phyloP scores from a whole-genome alignment of 2,888 invertebrate species.

The Polydesmus complanatus region DNA sequence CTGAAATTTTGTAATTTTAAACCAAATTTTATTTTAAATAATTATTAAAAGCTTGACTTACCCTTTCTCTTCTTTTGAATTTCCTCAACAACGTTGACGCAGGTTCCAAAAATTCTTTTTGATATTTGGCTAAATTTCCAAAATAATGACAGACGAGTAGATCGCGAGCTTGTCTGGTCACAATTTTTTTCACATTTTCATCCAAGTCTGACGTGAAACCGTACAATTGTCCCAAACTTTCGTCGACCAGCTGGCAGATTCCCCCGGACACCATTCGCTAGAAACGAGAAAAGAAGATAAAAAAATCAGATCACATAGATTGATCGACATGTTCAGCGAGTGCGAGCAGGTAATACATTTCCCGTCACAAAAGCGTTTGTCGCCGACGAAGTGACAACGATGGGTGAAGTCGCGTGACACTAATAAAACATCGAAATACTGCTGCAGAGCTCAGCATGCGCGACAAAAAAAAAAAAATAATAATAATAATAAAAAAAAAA shows the following conservation, averaged over 20 bases:
- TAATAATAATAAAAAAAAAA: too few relatives aligned
- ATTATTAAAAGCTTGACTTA: conserved; percentile 6
- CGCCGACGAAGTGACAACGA: too few relatives aligned
- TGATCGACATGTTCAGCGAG: too few relatives aligned
- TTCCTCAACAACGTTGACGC: conserved; percentile 10
- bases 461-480: too few relatives aligned
- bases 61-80: conserved; percentile 17
- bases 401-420: too few relatives aligned
- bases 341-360: too few relatives aligned
- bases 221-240: conserved; percentile 10
- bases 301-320: conserved; percentile 1
- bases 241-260: conserved; percentile 13
- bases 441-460: too few relatives aligned
- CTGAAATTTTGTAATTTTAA: too few relatives aligned
- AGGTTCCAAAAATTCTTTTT: conserved; percentile 47
- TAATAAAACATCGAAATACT: too few relatives aligned
- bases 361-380: too few relatives aligned
- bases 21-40: too few relatives aligned
- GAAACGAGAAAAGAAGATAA: not conserved
- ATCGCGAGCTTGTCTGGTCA: conserved; percentile 54
- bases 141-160: conserved; percentile 50
- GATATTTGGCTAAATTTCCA: conserved; percentile 48
- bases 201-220: not conserved
- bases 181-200: not conserved
- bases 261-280: conserved; percentile 8